These are phyloP conservation scores for Mus pahari DNA, from an alignment of 2,113 vertebrate species.

Conservation along the genomic window DNA sequence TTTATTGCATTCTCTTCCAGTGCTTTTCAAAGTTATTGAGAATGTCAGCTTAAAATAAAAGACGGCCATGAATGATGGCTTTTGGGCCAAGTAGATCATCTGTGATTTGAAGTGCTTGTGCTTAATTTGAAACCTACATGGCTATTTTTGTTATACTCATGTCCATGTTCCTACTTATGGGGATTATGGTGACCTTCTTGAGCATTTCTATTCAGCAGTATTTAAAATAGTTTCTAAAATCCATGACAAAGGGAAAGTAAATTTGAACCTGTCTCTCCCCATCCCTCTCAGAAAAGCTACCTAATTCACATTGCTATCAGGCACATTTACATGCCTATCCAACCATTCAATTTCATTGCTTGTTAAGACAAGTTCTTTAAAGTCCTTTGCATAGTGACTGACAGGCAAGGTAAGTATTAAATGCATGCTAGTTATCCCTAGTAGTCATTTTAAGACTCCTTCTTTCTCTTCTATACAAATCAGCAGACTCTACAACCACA, in stretches of 20 bases:
- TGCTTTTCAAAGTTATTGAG: constrained; percentile 68
- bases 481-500: background rate
- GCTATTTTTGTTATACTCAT: constrained; percentile 21
- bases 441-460: background rate
- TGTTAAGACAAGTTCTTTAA: constrained; percentile 2
- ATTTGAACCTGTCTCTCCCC: constrained; percentile 29
- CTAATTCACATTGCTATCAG: background rate
- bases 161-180: background rate
- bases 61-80: constrained; percentile 7
- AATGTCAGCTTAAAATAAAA: constrained; percentile 71
- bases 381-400: background rate
- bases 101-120: constrained; percentile 25
- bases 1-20: constrained; percentile 65
- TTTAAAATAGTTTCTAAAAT: constrained; percentile 56
- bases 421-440: background rate
- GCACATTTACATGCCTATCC: background rate
- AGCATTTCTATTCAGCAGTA: background rate
- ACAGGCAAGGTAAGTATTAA: background rate
- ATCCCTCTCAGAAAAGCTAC: background rate
- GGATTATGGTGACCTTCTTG: background rate
- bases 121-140: constrained; percentile 41
- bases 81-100: constrained; percentile 32
- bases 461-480: background rate
- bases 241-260: constrained; percentile 36
- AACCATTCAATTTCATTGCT: background rate